A percentile compares a stretch with the other conserved stretches of the same genome.
Conservation (phyloP, 2,113 vertebrate genomes). For the Pristiophorus japonicus region DNA sequence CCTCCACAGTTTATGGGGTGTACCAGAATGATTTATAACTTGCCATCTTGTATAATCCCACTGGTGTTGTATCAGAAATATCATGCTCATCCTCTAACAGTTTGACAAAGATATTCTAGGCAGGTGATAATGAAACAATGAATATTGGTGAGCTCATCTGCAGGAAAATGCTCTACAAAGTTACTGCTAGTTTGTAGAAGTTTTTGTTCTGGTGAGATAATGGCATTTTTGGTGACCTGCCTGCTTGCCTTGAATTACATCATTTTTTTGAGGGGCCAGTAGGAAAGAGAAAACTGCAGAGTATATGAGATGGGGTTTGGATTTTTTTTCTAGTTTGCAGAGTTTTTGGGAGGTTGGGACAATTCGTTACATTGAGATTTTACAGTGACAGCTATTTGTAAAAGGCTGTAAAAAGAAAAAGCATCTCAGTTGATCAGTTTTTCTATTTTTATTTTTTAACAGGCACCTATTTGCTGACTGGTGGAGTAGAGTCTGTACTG, state of each 20-base stretch:
- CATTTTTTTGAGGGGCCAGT: too few relatives aligned
- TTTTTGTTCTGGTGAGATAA: too few relatives aligned
- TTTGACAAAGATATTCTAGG: too few relatives aligned
- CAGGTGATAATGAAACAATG: too few relatives aligned
- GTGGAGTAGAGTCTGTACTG: slow-evolving; percentile 82
- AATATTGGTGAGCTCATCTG: too few relatives aligned
- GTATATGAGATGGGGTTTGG: too few relatives aligned
- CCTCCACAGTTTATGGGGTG: neutral
- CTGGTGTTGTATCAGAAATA: neutral
- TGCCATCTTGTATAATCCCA: neutral
- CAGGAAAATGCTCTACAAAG: too few relatives aligned
- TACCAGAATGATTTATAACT: neutral
- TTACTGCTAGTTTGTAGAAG: too few relatives aligned
- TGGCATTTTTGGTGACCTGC: too few relatives aligned
- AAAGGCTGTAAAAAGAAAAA: neutral
- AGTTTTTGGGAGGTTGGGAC: neutral
- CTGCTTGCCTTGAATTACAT: too few relatives aligned
- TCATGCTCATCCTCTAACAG: too few relatives aligned
- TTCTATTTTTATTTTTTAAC: slow-evolving; percentile 25
- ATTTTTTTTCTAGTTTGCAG: neutral
- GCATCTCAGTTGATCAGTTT: neutral
- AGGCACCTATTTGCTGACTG: slow-evolving; percentile 84
- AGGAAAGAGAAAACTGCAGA: too few relatives aligned
- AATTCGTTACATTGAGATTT: rapidly evolving
- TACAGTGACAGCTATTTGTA: neutral